These are phyloP conservation scores for Meloidogyne floridensis DNA, from an alignment of 1,140 invertebrate genomes.

Conservation along the genomic window DNA sequence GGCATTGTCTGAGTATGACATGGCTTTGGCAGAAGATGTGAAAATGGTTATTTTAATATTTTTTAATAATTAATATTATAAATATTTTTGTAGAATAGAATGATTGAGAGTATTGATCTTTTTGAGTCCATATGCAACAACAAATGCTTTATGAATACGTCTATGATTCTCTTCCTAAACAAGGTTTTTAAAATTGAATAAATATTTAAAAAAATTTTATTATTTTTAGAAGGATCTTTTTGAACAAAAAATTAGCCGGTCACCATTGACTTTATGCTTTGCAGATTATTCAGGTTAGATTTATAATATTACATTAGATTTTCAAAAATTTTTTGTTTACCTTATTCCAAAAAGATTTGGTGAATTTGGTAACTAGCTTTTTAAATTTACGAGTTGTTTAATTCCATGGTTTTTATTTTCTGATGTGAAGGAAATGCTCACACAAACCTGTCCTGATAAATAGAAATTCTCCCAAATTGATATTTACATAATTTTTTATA, in stretches of 20 bases:
- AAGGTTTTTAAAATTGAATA: constrained; percentile 33
- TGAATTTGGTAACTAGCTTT: not conserved
- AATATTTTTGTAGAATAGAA: constrained; percentile 68
- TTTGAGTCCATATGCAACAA: constrained; percentile 71
- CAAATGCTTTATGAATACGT: constrained; percentile 69
- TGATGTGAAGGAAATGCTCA: too few species aligned
- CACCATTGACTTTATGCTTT: constrained; percentile 69
- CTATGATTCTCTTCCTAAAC: constrained; percentile 69
- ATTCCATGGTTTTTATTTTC: too few species aligned
- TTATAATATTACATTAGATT: not conserved
- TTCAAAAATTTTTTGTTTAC: not conserved
- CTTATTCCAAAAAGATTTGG: not conserved
- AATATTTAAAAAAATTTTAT: not conserved
- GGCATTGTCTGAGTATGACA: constrained; percentile 80
- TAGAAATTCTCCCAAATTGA: too few species aligned
- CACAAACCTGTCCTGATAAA: too few species aligned
- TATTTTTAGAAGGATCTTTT: constrained; percentile 67
- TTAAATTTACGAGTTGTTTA: not conserved
- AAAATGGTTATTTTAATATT: constrained; percentile 75
- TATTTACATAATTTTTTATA: too few species aligned
- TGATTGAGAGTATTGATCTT: constrained; percentile 71
- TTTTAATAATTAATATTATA: not conserved
- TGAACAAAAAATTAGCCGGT: constrained; percentile 69
- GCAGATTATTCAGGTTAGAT: constrained; percentile 72
- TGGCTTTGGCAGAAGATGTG: constrained; percentile 92